Base-by-base conservation (phyloP, 2,888 invertebrate genomes). In the Xylota sylvarum region DNA sequence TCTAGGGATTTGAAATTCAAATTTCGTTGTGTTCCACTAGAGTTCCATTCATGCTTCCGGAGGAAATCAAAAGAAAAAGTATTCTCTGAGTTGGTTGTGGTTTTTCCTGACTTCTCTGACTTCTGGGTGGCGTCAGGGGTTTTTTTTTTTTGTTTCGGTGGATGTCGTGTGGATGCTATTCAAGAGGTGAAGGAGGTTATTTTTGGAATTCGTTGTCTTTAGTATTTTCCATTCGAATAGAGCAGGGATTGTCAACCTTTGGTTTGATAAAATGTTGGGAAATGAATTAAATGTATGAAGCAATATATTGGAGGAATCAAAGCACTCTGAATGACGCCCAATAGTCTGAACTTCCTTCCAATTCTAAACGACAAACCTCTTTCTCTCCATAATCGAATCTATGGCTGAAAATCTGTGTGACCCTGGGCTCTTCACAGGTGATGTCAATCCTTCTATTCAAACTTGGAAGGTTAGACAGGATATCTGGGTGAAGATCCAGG, bases 101-200 rank as follows among this genome's bases (percentile, higher is more conserved):
- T 48, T 55, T 81, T 65, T 65, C 58, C 32, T 14, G 32, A 1
- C 32, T 65, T 65, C 52, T 70, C 48, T 12, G 23, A 2, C 35
- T 72, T 77, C 67, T 76, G 77, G 56, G 72, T 81, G 67, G 82
- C 69, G 52, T 55, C 19, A 48, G 35, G 60, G 76, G 55, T 9
- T 40, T 40, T 40, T n/a, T 3, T n/a, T 43, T 6, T 50, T 32
- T 84, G 64, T 58, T 46, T 40, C 9, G 19, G 17, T 64, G 65
- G 35, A 62, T 69, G 60, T 58, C 56, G 69, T 74, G 56, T 82
- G 74, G 74, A 78, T 67, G 70, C 14, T 67, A 37, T 85, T 76
- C 35, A 30, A 80, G 58, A 69, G 78, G 56, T 78, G 73, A 86
- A 43, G 32, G 67, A 35, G 70, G 46, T 65, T 87, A 79, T 79